Evolutionary conservation across 53 echinoderm and acorn worm species (phyloP), one percentile per base, ranked within the genome.

Genomic region (Patiria pectinifera): DNA sequence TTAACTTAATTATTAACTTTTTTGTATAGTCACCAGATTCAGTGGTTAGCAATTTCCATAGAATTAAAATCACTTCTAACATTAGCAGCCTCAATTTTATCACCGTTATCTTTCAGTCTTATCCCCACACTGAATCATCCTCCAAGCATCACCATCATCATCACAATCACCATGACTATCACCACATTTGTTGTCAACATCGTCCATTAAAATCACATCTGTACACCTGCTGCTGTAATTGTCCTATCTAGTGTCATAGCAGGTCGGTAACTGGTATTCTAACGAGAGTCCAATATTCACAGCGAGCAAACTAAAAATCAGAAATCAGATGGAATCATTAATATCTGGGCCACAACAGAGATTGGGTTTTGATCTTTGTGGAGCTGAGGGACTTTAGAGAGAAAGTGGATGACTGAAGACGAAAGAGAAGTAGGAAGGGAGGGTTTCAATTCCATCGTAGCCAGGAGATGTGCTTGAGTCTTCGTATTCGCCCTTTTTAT

Each of bases 391-490:
- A 74, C 74, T 45, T 66, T 26, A 43, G 69, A 53, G 74, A 75
- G 86, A 86, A 62, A 89, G 79, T 16, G 24, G 44, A 24, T 59
- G 78, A 78, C 89, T 19, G 62, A 78, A 89, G 72, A 22, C 47
- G 85, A 70, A 85, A 75, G 16, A 78, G 89, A 45, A 74, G 70
- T 58, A 71, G 48, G 85, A 35, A 66, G 48, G 81, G 81, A 90
- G 90, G 90, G 90, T 90, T 90, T 81, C 22, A 59, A 89, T 80
- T 90, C 69, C 90, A 63, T 58, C 77, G 69, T 46, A 18, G 80
- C 79, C 25, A 80, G 90, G 47, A 81, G 90, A 90, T 90, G 87
- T 87, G 87, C 87, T 87, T 76, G 78, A 87, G 77, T 59, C 87
- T 59, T 87, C 53, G 53, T 53, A 53, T 53, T 78, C 71, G 87